phyloP scores from a whole-genome alignment of 2,888 invertebrate genomes.

The Petrolisthes manimaculis region DNA sequence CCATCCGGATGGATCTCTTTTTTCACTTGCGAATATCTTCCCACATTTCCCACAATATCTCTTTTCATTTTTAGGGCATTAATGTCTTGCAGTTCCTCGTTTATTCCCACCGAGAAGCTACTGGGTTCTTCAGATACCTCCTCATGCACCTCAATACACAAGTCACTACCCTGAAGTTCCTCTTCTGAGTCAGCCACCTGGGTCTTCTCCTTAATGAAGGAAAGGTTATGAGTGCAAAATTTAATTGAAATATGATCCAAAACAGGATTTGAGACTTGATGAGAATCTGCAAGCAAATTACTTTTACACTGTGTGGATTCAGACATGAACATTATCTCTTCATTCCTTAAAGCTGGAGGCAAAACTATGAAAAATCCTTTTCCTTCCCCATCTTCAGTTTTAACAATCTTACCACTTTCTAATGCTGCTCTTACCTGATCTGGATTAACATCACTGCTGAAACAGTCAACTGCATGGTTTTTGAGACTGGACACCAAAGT shows the following conservation, averaged over 20 bases:
- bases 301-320: neutral
- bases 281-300: neutral
- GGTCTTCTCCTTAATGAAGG: neutral
- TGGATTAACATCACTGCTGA: slow-evolving; percentile 7
- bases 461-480: neutral
- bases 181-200: neutral
- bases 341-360: slow-evolving; percentile 28
- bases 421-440: slow-evolving; percentile 39
- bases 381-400: slow-evolving; percentile 37
- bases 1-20: slow-evolving; percentile 34
- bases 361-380: slow-evolving; percentile 40
- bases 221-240: neutral
- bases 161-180: neutral
- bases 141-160: neutral
- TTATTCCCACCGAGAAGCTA: neutral
- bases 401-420: slow-evolving; percentile 28
- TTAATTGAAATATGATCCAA: slow-evolving; percentile 1
- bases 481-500: slow-evolving; percentile 15
- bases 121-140: neutral
- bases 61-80: neutral
- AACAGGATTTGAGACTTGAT: neutral
- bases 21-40: neutral
- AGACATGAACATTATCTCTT: slow-evolving; percentile 22
- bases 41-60: neutral
- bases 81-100: neutral